Base-by-base conservation (phyloP, 1,140 invertebrate genomes). In the Philaenus spumarius region DNA sequence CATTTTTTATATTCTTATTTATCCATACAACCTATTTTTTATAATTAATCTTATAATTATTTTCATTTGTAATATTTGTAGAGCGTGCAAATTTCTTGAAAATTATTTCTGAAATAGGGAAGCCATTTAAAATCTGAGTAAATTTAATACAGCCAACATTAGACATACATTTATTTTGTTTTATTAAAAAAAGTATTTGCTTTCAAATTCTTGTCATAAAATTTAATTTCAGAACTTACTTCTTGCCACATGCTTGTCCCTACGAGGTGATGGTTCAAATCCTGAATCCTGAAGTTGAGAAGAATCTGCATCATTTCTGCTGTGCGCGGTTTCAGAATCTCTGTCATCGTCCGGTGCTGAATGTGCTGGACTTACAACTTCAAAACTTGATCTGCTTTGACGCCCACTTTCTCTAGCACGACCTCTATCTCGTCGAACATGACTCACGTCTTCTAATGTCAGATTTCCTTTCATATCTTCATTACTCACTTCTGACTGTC, bases 351-450 rank as follows among this genome's bases (percentile, higher is more conserved):
- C 58, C 2, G 52, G 45, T 23, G 54, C 7, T 37, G 47, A 51
- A 15, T 26, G 15, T 5, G 47, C 23, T 51, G 47, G 30, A 30
- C 47, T 51, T 4, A 51, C 47, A 26, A 51, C 30, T 26, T 51
- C 47, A 23, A 51, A 51, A n/a, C 47, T 51, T 2, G 47, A 51
- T 55, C 47, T 53, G 17, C 34, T 20, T 39, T 37, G 22, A 20
- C 56, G 24, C 12, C 17, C 24, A 68, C 62, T 2, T 69, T 68
- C 0, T 66, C 69, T 7, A 69, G 66, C 4, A 55, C 69, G 15
- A 69, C 61, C 6, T 66, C 60, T 35, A 73, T 72, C 55, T 75
- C 72, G 26, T 30, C 26, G 26, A 9, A 9, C 9, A 4, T 30
- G 26, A 30, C 26, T 30, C 9, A 30, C 26, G 26, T 30, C 26